Evolutionary conservation across 2,113 vertebrate genomes (phyloP).

Genomic region (Cygnus buccinator): DNA sequence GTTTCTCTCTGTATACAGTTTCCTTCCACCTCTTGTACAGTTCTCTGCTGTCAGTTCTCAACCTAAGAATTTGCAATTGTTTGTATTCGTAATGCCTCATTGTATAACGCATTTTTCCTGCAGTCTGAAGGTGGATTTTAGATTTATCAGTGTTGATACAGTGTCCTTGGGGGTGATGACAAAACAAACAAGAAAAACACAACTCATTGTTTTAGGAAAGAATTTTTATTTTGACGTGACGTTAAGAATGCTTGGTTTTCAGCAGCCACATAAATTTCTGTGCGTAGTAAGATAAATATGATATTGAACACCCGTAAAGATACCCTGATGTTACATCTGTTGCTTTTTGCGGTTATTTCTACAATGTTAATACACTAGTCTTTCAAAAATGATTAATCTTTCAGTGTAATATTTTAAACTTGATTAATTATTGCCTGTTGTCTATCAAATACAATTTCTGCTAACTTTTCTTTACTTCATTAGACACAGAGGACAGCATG

Average conservation of each 20-base stretch:
- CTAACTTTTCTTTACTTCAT: slow-evolving; percentile 44
- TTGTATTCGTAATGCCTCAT: not conserved
- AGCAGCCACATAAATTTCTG: not conserved
- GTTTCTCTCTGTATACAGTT: not conserved
- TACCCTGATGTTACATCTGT: not conserved
- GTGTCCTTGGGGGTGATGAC: not conserved
- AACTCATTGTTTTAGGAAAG: not conserved
- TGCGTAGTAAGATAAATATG: not conserved
- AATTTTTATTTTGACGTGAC: not conserved
- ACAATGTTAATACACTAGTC: not conserved
- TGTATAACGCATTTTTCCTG: not conserved
- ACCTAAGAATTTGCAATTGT: not conserved
- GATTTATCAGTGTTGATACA: not conserved
- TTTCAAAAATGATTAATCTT: not conserved
- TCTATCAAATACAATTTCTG: not conserved
- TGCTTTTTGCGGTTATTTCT: not conserved
- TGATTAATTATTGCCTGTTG: not conserved
- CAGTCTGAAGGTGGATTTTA: not conserved
- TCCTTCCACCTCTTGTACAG: not conserved
- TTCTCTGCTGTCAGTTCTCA: not conserved
- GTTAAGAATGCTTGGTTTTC: not conserved
- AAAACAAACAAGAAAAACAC: not conserved
- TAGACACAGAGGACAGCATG: slow-evolving; percentile 90
- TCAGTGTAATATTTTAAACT: not conserved
- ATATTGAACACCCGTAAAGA: not conserved